Percentiles rank a stretch among this genome's conserved stretches.
Conservation (phyloP, 2,888 invertebrate species). For the Synanthedon formicaeformis region DNA sequence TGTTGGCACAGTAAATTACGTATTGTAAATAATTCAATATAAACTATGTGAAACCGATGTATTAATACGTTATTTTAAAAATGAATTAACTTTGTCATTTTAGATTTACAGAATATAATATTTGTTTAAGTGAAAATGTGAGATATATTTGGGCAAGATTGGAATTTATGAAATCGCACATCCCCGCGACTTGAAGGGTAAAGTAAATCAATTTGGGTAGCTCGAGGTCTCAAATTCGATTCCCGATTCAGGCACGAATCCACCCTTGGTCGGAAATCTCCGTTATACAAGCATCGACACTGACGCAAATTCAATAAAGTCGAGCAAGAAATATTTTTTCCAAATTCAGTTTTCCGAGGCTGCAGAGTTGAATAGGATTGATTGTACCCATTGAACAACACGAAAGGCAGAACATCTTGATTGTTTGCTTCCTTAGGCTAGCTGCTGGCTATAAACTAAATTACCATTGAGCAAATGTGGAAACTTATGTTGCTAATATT, state of each 20-base stretch:
- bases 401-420: no score
- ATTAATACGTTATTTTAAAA: background rate
- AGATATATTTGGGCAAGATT: conserved; percentile 12
- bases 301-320: conserved; percentile 45
- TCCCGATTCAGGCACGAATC: conserved; percentile 45
- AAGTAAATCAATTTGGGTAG: conserved; percentile 60
- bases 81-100: no score
- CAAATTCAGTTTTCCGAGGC: conserved; percentile 13
- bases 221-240: conserved; percentile 61
- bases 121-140: no score
- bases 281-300: conserved; percentile 39
- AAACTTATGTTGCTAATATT: no score
- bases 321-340: conserved; percentile 28
- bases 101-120: no score
- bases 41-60: conserved; percentile 2
- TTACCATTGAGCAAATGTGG: no score
- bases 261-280: conserved; percentile 38
- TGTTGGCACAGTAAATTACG: no score
- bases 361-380: conserved; percentile 1
- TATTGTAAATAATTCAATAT: conserved; percentile 1
- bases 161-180: conserved; percentile 33
- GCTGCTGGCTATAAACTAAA: no score
- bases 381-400: background rate
- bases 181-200: conserved; percentile 32
- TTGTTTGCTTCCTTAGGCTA: no score